A percentile compares a stretch with the other conserved stretches of the same genome.
These are phyloP conservation scores for Lipophrys pholis DNA, from an alignment of 2,113 vertebrate genomes.

Conservation along the genomic window DNA sequence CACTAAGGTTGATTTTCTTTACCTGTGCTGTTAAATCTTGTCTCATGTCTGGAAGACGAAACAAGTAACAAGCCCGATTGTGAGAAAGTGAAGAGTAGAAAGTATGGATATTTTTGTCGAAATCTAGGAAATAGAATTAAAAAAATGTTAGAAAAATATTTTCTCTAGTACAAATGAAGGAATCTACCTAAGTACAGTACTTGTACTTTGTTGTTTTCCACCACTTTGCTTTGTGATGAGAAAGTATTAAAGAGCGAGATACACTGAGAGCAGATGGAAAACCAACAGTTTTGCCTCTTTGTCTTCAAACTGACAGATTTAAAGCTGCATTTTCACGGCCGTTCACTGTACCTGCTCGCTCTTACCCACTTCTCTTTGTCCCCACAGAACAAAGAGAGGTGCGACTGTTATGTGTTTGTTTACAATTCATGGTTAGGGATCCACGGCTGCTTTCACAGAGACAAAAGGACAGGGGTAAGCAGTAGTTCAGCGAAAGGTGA, in stretches of 20 bases:
- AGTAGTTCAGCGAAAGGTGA: conserved; percentile 70
- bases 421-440: conserved; percentile 36
- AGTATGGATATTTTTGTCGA: too few species aligned
- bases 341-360: conserved; percentile 20
- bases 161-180: too few species aligned
- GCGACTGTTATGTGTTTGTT: conserved; percentile 45
- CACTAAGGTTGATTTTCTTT: too few species aligned
- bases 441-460: conserved; percentile 34
- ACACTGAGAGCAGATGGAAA: neutral
- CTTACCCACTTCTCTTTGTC: conserved; percentile 27
- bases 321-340: conserved; percentile 16
- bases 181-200: too few species aligned
- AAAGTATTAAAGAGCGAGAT: neutral
- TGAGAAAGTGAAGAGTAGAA: too few species aligned
- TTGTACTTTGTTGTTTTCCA: too few species aligned
- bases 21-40: too few species aligned
- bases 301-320: conserved; percentile 22
- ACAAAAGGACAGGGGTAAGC: conserved; percentile 69
- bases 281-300: conserved; percentile 1
- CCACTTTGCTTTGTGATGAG: conserved; percentile 13
- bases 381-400: conserved; percentile 30
- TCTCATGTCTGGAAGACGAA: too few species aligned
- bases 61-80: too few species aligned
- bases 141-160: too few species aligned
- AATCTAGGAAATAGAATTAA: too few species aligned